phyloP scores from a whole-genome alignment of 2,113 vertebrate species.

The Syrrhaptes paradoxus region DNA sequence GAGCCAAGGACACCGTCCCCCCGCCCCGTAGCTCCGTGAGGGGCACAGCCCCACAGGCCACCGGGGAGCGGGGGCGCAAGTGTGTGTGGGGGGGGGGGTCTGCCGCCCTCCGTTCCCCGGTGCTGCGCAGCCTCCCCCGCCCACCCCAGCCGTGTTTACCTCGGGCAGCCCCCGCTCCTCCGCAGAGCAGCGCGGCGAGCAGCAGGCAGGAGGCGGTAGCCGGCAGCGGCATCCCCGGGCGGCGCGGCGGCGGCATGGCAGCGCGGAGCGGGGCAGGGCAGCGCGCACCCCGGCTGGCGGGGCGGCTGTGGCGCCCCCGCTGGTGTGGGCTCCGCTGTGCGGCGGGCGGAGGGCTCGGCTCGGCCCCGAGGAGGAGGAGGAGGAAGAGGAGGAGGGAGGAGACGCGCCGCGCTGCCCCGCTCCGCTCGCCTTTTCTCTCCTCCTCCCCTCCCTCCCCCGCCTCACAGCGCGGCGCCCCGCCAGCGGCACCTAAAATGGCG shows the following conservation, averaged over 20 bases:
- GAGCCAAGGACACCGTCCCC: not conserved
- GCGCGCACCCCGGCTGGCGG: not conserved
- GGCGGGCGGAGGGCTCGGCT: not conserved
- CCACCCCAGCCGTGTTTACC: conserved; percentile 42
- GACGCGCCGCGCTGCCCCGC: not conserved
- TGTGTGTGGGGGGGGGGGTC: too few relatives aligned
- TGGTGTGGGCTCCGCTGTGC: not conserved
- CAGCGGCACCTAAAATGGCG: conserved; percentile 65
- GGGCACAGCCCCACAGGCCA: too few relatives aligned
- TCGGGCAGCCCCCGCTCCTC: conserved; percentile 63
- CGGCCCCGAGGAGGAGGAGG: not conserved
- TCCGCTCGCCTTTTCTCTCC: not conserved
- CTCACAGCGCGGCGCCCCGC: not conserved
- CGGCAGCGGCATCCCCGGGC: too few relatives aligned
- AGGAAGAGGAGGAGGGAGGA: not conserved
- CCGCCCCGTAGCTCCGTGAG: too few relatives aligned
- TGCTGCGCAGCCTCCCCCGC: not conserved
- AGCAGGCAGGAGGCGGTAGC: conserved; percentile 54
- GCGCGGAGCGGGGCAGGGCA: not conserved
- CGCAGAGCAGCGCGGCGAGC: conserved; percentile 65
- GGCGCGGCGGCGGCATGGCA: not conserved
- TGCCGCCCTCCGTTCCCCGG: too few relatives aligned
- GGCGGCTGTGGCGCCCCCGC: not conserved
- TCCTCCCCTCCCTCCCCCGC: conserved; percentile 3
- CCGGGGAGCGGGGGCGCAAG: too few relatives aligned